Conservation (phyloP, 2,888 invertebrate genomes). For the Dynastes maya region DNA sequence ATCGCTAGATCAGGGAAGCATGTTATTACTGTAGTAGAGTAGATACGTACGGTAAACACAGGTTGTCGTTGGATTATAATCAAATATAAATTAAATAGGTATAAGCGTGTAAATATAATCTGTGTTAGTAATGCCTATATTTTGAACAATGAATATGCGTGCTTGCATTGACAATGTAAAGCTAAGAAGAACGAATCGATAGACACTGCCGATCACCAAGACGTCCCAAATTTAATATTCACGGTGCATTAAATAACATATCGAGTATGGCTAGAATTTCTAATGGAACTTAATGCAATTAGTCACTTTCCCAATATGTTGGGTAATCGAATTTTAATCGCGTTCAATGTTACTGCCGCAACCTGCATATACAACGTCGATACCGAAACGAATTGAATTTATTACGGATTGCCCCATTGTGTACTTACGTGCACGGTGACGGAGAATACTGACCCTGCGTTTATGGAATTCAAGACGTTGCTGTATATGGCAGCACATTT, state of each 20-base stretch:
- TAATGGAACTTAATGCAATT: conserved; percentile 44
- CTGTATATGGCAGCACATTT: background rate
- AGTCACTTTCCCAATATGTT: conserved; percentile 46
- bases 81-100: conserved; percentile 6
- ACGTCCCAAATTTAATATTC: conserved; percentile 47
- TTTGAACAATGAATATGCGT: conserved; percentile 20
- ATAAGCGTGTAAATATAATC: background rate
- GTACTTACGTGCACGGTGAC: background rate
- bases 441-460: conserved; percentile 5
- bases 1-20: too few species aligned
- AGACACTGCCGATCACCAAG: conserved; percentile 21
- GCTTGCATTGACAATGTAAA: conserved; percentile 27
- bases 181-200: conserved; percentile 24
- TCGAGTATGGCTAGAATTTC: conserved; percentile 44
- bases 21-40: too few species aligned
- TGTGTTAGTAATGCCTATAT: conserved; percentile 18
- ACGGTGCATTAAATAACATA: conserved; percentile 48
- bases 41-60: background rate
- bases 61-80: background rate
- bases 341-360: conserved; percentile 27
- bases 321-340: conserved; percentile 45
- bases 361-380: conserved; percentile 16
- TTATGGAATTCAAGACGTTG: background rate
- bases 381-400: conserved; percentile 1
- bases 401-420: background rate